Evolutionary conservation across 1,140 invertebrate genomes (phyloP), one percentile per base, ranked within the genome.

Genomic region (Bactericera cockerelli): DNA sequence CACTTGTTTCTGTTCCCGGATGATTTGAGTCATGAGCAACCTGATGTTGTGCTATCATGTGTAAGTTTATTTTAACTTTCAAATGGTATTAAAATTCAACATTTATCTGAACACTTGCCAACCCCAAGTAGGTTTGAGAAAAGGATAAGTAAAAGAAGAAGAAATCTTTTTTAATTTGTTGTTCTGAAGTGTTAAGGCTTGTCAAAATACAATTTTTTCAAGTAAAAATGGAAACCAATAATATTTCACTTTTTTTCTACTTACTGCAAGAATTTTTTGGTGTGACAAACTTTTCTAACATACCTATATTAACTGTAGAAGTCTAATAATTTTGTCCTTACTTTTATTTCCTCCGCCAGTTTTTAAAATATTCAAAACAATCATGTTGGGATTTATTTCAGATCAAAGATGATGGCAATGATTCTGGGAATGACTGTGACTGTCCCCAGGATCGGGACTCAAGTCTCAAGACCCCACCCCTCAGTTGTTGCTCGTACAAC

Each of bases 1-100:
- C 93, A 96, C 72, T 77, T 87, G 55, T 95, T 94, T 74, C 71
- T 96, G 3, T 94, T 88, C 70, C 85, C 87, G 6, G 81, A 86
- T 69, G 84, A 89, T 64, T 79, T 86, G 58, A 74, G 62, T 42
- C 54, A 39, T 2, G 38, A 54, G 11, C 19, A 26, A 24, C 26
- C 42, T 2, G 25, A 39, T 36, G 8, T 58, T 31, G 2, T 58
- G 33, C 3, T 39, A 1, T 58, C 31, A 24, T 36, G 33, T n/a
- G 33, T 33, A 36, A 16, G 26, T 28, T n/a, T 58, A n/a, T 58
- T 6, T 31, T 31, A 13, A n/a, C n/a, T n/a, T n/a, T n/a, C n/a
- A n/a, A n/a, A n/a, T n/a, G n/a, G n/a, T n/a, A n/a, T n/a, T n/a
- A n/a, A n/a, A n/a, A n/a, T 2, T n/a, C 13, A n/a, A 19, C 31